phyloP scores from a whole-genome alignment of 2,888 invertebrate genomes.

The Sphaeridia pumilis region DNA sequence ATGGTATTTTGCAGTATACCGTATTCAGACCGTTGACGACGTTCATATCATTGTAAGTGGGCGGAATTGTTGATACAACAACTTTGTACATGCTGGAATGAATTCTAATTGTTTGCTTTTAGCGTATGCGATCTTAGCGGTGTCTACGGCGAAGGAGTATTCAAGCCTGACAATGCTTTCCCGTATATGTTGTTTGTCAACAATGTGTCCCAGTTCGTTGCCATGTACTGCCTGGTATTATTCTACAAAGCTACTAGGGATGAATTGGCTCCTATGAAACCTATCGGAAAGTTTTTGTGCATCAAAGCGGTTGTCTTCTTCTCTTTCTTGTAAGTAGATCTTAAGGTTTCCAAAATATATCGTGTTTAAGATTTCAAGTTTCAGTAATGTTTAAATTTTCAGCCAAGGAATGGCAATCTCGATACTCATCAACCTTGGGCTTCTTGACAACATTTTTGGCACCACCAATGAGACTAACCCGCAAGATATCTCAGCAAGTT shows the following conservation, averaged over 20 bases:
- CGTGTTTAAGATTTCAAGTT: neutral
- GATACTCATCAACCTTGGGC: slow-evolving; percentile 66
- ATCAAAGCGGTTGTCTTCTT: slow-evolving; percentile 96
- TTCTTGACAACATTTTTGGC: slow-evolving; percentile 60
- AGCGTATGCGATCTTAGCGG: slow-evolving; percentile 72
- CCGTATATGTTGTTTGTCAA: slow-evolving; percentile 77
- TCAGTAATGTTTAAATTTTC: slow-evolving; percentile 23
- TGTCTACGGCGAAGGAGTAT: slow-evolving; percentile 85
- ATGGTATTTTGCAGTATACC: slow-evolving; percentile 91
- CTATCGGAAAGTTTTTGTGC: slow-evolving; percentile 88
- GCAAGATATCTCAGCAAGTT: slow-evolving; percentile 63
- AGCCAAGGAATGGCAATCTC: slow-evolving; percentile 89
- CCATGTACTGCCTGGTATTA: slow-evolving; percentile 90
- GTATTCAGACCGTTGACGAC: slow-evolving; percentile 82
- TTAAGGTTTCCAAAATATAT: neutral
- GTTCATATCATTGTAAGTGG: slow-evolving; percentile 70
- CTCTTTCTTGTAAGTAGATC: slow-evolving; percentile 81
- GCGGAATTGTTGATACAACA: too few relatives aligned
- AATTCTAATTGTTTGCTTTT: slow-evolving; percentile 37
- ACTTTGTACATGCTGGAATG: neutral
- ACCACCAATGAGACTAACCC: slow-evolving; percentile 54
- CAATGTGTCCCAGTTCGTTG: slow-evolving; percentile 86
- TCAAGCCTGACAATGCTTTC: slow-evolving; percentile 71
- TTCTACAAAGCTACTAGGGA: slow-evolving; percentile 82
- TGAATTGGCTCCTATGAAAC: slow-evolving; percentile 82